Percentiles rank a stretch among this genome's conserved stretches.
Evolutionary conservation across 2,113 vertebrate genomes (phyloP).

Genomic region (Climacteris rufus): DNA sequence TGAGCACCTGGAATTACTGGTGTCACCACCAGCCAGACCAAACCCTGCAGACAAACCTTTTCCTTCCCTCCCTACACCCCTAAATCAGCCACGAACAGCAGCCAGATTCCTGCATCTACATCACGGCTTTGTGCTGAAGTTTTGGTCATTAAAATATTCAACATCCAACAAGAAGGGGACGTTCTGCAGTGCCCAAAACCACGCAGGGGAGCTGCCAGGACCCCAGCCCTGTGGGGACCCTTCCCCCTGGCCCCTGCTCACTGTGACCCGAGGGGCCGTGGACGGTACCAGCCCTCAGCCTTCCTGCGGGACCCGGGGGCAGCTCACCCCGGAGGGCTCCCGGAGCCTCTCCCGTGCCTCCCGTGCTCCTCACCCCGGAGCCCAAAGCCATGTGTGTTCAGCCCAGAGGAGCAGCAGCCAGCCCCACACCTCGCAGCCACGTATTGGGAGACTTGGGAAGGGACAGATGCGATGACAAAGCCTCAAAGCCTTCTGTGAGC

Average conservation of each 20-base stretch:
- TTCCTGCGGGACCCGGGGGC: not conserved
- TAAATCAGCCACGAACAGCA: not conserved
- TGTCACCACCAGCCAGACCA: not conserved
- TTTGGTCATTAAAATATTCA: fast-evolving
- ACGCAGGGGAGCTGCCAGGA: not conserved
- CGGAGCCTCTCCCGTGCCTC: not conserved
- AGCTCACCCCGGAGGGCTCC: not conserved
- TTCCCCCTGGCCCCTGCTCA: not conserved
- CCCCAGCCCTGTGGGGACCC: fast-evolving
- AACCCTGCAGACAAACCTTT: not conserved
- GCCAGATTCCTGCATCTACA: fast-evolving
- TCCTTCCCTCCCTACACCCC: not conserved
- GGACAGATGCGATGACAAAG: not conserved
- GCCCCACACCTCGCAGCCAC: fast-evolving
- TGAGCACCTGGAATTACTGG: not conserved
- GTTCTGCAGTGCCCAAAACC: not conserved
- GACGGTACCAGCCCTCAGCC: not conserved
- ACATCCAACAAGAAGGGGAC: fast-evolving
- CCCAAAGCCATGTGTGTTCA: not conserved
- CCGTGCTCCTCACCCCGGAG: fast-evolving
- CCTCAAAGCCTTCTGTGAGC: not conserved
- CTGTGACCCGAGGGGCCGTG: not conserved
- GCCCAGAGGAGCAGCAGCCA: not conserved
- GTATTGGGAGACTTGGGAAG: not conserved
- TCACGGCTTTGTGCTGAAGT: fast-evolving